These are phyloP conservation scores for Lasius platythorax DNA, from an alignment of 2,888 invertebrate species.

Conservation along the genomic window DNA sequence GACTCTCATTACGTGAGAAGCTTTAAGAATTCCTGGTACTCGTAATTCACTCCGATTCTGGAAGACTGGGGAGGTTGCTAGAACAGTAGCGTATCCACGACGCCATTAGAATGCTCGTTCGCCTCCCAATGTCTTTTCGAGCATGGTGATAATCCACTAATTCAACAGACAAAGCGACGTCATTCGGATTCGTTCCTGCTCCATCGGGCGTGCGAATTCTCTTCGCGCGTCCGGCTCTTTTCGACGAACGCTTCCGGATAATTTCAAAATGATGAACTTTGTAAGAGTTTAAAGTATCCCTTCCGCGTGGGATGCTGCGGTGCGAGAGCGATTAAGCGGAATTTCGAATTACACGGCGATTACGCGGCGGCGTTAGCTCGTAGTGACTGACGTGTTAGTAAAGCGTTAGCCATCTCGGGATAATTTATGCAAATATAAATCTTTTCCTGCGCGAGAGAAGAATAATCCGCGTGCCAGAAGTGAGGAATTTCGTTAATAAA, in stretches of 20 bases:
- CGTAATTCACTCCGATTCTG: constrained; percentile 78
- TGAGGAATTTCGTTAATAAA: background rate
- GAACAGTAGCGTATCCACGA: constrained; percentile 71
- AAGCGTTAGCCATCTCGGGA: background rate
- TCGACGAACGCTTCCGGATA: constrained; percentile 1
- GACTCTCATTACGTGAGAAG: constrained; percentile 82
- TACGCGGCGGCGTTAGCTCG: background rate
- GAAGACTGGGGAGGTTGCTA: constrained; percentile 70
- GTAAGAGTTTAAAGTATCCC: constrained; percentile 12
- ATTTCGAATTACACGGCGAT: constrained; percentile 1
- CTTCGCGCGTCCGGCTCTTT: constrained; percentile 11
- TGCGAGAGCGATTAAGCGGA: constrained; percentile 5
- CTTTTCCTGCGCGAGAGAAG: background rate
- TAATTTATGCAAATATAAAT: constrained; percentile 37
- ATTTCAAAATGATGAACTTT: constrained; percentile 40
- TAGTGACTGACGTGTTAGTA: constrained; percentile 11
- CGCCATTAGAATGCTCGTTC: constrained; percentile 76
- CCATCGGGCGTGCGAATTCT: constrained; percentile 35
- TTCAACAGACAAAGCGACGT: constrained; percentile 62
- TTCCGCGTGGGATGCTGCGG: background rate
- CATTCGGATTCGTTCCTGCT: constrained; percentile 26
- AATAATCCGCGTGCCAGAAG: background rate
- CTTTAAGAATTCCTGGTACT: constrained; percentile 78
- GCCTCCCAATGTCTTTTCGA: constrained; percentile 54
- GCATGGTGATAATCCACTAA: constrained; percentile 75